These are phyloP conservation scores for Epistrophe grossulariae DNA, from an alignment of 2,888 invertebrate genomes.

Conservation along the genomic window DNA sequence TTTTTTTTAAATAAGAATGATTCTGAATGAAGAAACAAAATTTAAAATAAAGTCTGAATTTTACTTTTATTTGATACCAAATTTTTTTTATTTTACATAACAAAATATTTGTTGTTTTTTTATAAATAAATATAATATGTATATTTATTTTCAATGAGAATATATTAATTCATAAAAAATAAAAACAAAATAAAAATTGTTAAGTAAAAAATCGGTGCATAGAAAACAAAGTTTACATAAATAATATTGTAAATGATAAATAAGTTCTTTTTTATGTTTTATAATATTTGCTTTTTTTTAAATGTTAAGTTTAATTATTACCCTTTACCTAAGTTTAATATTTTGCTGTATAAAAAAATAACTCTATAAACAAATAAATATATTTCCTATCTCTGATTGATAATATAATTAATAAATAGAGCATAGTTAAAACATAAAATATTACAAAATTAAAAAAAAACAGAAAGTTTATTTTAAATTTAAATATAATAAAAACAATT, in stretches of 20 bases:
- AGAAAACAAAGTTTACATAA: constrained; percentile 63
- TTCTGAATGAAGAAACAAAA: constrained; percentile 25
- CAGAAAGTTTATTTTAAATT: constrained; percentile 67
- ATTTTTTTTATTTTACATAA: constrained; percentile 67
- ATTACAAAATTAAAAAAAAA: constrained; percentile 50
- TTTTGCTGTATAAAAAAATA: constrained; percentile 48
- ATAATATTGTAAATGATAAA: constrained; percentile 62
- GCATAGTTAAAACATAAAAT: constrained; percentile 37
- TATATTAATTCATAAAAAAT: constrained; percentile 21
- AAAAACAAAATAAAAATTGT: constrained; percentile 28
- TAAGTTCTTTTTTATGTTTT: constrained; percentile 47
- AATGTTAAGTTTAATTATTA: constrained; percentile 66
- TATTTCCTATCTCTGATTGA: constrained; percentile 70
- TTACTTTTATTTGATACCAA: constrained; percentile 73
- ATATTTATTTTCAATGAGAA: constrained; percentile 53
- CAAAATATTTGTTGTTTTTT: constrained; percentile 45
- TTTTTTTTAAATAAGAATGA: constrained; percentile 30
- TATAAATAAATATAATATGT: constrained; percentile 22
- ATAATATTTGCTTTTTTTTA: constrained; percentile 42
- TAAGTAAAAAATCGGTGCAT: constrained; percentile 62
- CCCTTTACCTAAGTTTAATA: constrained; percentile 56
- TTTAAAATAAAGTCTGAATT: constrained; percentile 68
- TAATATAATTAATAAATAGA: constrained; percentile 55
- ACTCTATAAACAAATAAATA: constrained; percentile 53
- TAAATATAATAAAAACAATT: constrained; percentile 59